These are phyloP conservation scores for Catalaphyllia jardinei DNA, from an alignment of 64 coral and sea anemone genomes.

Conservation along the genomic window DNA sequence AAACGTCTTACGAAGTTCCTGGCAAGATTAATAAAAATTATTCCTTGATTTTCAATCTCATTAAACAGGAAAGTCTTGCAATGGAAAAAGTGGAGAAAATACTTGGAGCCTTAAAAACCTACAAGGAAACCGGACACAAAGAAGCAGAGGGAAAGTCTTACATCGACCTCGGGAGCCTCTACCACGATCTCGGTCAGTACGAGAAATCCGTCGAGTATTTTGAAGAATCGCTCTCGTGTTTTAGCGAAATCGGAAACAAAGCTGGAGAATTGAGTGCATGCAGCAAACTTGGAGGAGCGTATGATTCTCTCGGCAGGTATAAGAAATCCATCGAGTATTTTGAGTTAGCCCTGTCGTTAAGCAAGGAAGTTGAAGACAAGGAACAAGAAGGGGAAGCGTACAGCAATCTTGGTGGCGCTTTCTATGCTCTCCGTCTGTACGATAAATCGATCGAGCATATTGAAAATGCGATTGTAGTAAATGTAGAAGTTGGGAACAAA, in stretches of 20 bases:
- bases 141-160: not conserved
- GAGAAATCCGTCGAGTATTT: conserved; percentile 15
- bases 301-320: conserved; percentile 17
- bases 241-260: not conserved
- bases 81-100: conserved; percentile 25
- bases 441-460: conserved; percentile 41
- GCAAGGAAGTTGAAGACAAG: conserved; percentile 1
- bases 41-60: conserved; percentile 9
- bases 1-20: too few species aligned
- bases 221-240: not conserved
- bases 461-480: conserved; percentile 30
- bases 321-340: conserved; percentile 42
- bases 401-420: not conserved
- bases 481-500: conserved; percentile 40
- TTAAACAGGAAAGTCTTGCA: not conserved
- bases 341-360: conserved; percentile 10
- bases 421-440: not conserved
- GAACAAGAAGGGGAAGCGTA: conserved; percentile 1
- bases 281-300: conserved; percentile 19
- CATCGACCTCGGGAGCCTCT: conserved; percentile 10
- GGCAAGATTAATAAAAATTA: not conserved
- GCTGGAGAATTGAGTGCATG: not conserved
- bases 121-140: conserved; percentile 7
- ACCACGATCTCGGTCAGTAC: not conserved
- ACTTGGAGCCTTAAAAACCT: conserved; percentile 16